Base-by-base conservation (phyloP, 2,113 vertebrate genomes). In the Saguinus imperator region DNA sequence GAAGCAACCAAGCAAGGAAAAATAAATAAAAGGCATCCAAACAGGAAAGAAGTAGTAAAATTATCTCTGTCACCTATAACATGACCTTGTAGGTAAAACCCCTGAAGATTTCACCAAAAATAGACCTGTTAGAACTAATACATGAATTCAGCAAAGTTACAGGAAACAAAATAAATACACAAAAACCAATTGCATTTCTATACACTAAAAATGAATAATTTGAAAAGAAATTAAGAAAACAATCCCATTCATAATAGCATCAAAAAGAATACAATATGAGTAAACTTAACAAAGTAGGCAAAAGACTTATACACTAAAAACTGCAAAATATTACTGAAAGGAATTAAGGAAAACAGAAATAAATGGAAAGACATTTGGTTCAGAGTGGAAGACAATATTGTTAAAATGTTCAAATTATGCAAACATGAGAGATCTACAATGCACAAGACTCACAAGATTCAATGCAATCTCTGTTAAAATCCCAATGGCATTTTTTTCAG, bases 401-500 rank as follows among this genome's bases (percentile, higher is more conserved):
- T 66, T 84, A 55, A 94, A 89, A 84, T 94, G 37, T 84, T 29
- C 12, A 76, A 7, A 55, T 9, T 76, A 45, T n/a, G 61, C 7
- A 66, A 89, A 83, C 61, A 32, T 32, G 27, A 29, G 18, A 37
- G 61, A 66, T 89, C 37, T 21, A 84, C 4, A 75, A 64, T 29
- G 61, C 27, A 32, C 61, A 64, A 64, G 61, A 64, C 29, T 64
- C 61, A 64, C 61, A 64, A 64, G 27, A 83, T 43, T 83, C 43
- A 94, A 82, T 83, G 68, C 20, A 82, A 52, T 52, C 25, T 6
- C 43, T 52, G 55, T 43, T 21, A 89, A 95, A 96, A 58, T 96
- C n/a, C 21, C 52, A 85, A 32, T 52, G 80, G 12, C 7, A 11
- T 61, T 89, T 89, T 84, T 94, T 66, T 66, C 10, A 92, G 35